Conservation (phyloP, 2,797 vertebrate genomes). For the Pseudomugil tenellus region DNA sequence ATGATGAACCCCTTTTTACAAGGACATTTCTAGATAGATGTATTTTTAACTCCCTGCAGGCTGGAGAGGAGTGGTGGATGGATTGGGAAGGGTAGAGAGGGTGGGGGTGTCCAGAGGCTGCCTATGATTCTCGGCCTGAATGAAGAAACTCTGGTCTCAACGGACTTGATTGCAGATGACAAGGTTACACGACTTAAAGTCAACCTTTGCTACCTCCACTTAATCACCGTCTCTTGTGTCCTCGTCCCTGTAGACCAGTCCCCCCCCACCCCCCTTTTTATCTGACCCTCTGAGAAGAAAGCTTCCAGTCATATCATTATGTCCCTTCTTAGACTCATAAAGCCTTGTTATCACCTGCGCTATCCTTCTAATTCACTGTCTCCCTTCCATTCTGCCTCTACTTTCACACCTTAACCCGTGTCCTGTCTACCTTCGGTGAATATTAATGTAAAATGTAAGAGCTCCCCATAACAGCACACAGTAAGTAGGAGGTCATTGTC, state of each 20-base stretch:
- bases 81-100: background rate
- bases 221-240: slow-evolving; percentile 81
- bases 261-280: slow-evolving; percentile 35
- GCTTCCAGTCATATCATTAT: slow-evolving; percentile 31
- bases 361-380: slow-evolving; percentile 36
- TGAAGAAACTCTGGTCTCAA: slow-evolving; percentile 71
- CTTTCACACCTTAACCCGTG: slow-evolving; percentile 36
- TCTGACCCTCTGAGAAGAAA: slow-evolving; percentile 46
- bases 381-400: slow-evolving; percentile 34
- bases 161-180: slow-evolving; percentile 81
- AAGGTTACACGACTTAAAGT: slow-evolving; percentile 84
- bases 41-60: slow-evolving; percentile 81
- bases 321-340: slow-evolving; percentile 33
- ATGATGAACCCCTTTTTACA: slow-evolving; percentile 80
- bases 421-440: slow-evolving; percentile 31
- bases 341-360: slow-evolving; percentile 58
- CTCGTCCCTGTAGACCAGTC: slow-evolving; percentile 56
- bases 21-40: slow-evolving; percentile 80
- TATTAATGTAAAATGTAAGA: slow-evolving; percentile 43
- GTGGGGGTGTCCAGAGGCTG: slow-evolving; percentile 12
- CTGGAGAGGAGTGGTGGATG: slow-evolving; percentile 49
- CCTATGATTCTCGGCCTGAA: slow-evolving; percentile 71
- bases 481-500: slow-evolving; percentile 59
- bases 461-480: slow-evolving; percentile 19
- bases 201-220: slow-evolving; percentile 82